Evolutionary conservation across 2,797 vertebrate genomes (phyloP).

Genomic region (Eleutherodactylus coqui): DNA sequence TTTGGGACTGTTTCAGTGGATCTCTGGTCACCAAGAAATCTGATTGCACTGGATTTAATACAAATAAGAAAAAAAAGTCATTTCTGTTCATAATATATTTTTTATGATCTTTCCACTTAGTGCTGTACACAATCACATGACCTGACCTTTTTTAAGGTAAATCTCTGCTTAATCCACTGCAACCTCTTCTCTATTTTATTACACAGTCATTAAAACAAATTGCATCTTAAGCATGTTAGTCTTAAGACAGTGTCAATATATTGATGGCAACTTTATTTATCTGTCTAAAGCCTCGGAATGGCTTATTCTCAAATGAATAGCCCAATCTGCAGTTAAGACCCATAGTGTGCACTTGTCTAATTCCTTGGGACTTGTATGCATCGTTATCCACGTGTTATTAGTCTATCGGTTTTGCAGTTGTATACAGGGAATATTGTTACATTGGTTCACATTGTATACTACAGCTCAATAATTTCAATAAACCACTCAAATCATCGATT

Average conservation of each 20-base stretch:
- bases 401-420: background rate
- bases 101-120: background rate
- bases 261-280: conserved; percentile 55
- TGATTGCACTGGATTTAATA: background rate
- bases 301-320: conserved; percentile 48
- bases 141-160: background rate
- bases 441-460: background rate
- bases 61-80: background rate
- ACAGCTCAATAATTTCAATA: too few species aligned
- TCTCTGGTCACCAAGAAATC: background rate
- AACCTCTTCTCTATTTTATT: conserved; percentile 28
- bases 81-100: background rate
- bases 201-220: conserved; percentile 45
- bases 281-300: conserved; percentile 44
- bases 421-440: background rate
- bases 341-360: background rate
- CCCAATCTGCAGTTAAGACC: conserved; percentile 28
- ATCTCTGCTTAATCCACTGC: background rate
- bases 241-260: conserved; percentile 50
- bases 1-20: too few species aligned
- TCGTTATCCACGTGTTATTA: background rate
- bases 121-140: background rate
- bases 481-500: too few species aligned
- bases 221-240: conserved; percentile 47
- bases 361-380: background rate